Evolutionary conservation across 2,888 invertebrate species (phyloP), one percentile per base, ranked within the genome.

Genomic region (Torymus tubicola): DNA sequence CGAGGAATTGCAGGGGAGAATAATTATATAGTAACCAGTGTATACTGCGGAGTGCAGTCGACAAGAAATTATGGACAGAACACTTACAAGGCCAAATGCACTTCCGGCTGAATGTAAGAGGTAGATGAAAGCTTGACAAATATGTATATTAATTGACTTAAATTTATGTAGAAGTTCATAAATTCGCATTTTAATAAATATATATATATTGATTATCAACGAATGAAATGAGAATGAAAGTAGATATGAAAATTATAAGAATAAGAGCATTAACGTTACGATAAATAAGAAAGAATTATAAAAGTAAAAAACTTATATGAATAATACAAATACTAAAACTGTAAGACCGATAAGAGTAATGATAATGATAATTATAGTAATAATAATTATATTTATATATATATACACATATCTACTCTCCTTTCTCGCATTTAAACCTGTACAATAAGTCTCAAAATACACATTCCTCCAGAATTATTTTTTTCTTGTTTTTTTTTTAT

Each of bases 401-500:
- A 76, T 73, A 78, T 71, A 80, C 71, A 80, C 74, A 70, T 78
- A 80, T 80, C 79, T 82, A 76, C 64, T 76, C 74, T 80, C 73
- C 55, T 79, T 60, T 42, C 58, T 72, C 72, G 76, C 68, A 79
- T 55, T 80, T 78, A 78, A 63, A 73, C 64, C 80, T 82, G 77
- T 82, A 82, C 82, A 82, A 65, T 74, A 80, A 76, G 73, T 82
- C 75, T 78, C 71, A 82, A 78, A 82, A 80, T 82, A 82, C 77
- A 71, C 74, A 74, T 78, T 82, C 64, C 71, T 78, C 79, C 53
- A 76, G 73, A 76, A 68, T 78, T 76, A 76, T 68, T 78, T 67
- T 55, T 67, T 78, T 8, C 68, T 69, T 61, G 64, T 63, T 68
- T 73, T 52, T 80, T 63, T 61, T 10, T 50, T 64, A 16, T 60